Evolutionary conservation across 1,140 invertebrate genomes (phyloP), one percentile per base, ranked within the genome.

Genomic region (Drosophila paulistorum): DNA sequence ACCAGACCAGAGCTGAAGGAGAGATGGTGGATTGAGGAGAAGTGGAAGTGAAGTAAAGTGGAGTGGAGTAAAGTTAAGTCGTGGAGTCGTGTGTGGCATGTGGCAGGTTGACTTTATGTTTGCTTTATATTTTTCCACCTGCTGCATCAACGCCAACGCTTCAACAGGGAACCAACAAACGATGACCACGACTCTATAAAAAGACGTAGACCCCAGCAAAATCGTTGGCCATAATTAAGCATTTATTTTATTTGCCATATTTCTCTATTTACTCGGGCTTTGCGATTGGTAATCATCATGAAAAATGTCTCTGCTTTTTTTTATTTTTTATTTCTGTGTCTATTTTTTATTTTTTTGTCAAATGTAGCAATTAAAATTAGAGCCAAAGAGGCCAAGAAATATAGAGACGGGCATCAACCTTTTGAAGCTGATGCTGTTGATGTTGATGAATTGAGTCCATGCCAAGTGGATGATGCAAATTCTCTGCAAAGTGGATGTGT

Each of bases 191-290:
- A 71, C n/a, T 51, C 14, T 59, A 30, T 42, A 71, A 65, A 61
- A 58, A 77, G 67, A 77, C 74, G 68, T 81, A 72, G 68, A 74
- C 82, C 74, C 71, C 82, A 51, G 10, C 7, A 3, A 71, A 76
- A 70, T 68, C 73, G 71, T 77, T 67, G 73, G 75, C 79, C 80
- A 89, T 87, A 87, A 89, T 87, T 89, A 89, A 87, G 83, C 83
- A 87, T 83, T 87, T 87, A 87, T 87, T 87, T 87, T 87, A 89
- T 87, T 87, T 87, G 83, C 84, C 84, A 83, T 83, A 86, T 89
- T 87, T 87, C 68, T 89, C 68, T 80, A 41, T 87, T 83, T 79
- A 73, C 45, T 61, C 72, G 42, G 65, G 65, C 55, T 72, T 67
- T 76, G 71, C 68, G 73, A 84, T 87, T 83, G 84, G 77, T 89